Evolutionary conservation across 2,797 vertebrate genomes (phyloP).

Genomic region (Trachurus trachurus): DNA sequence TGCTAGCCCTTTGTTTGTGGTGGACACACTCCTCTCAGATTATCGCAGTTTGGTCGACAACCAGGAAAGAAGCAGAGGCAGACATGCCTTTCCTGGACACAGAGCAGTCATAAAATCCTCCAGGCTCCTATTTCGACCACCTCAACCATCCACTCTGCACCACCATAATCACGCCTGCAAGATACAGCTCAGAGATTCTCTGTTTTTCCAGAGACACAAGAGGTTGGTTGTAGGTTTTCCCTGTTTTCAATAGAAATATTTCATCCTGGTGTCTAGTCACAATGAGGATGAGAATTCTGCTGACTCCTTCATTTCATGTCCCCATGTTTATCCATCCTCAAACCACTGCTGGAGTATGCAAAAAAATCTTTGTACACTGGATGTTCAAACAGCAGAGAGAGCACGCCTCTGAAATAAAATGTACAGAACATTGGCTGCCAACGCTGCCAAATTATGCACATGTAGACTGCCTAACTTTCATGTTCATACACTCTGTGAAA

Average conservation of each 20-base stretch:
- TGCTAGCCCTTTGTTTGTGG: conserved; percentile 58
- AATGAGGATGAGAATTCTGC: conserved; percentile 66
- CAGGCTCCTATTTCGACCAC: conserved; percentile 75
- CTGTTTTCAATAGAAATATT: conserved; percentile 66
- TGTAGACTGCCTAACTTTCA: background rate
- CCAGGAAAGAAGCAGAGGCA: conserved; percentile 63
- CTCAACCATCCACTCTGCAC: conserved; percentile 62
- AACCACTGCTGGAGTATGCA: conserved; percentile 48
- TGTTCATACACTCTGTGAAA: conserved; percentile 2
- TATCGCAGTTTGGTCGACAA: conserved; percentile 59
- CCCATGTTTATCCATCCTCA: conserved; percentile 43
- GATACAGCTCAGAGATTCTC: conserved; percentile 54
- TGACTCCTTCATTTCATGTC: conserved; percentile 59
- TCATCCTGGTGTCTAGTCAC: conserved; percentile 67
- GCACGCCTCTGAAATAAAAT: conserved; percentile 18
- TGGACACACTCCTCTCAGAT: conserved; percentile 46
- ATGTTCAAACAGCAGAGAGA: conserved; percentile 25
- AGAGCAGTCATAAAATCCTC: conserved; percentile 66
- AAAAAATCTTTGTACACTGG: conserved; percentile 37
- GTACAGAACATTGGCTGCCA: background rate
- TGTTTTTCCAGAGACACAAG: conserved; percentile 68
- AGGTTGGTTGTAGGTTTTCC: conserved; percentile 55
- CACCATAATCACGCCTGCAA: conserved; percentile 66
- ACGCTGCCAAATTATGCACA: conserved; percentile 4
- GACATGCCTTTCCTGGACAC: conserved; percentile 67